Evolutionary conservation across 2,113 vertebrate genomes (phyloP), one percentile per base, ranked within the genome.

Genomic region (Ariopsis seemanni): DNA sequence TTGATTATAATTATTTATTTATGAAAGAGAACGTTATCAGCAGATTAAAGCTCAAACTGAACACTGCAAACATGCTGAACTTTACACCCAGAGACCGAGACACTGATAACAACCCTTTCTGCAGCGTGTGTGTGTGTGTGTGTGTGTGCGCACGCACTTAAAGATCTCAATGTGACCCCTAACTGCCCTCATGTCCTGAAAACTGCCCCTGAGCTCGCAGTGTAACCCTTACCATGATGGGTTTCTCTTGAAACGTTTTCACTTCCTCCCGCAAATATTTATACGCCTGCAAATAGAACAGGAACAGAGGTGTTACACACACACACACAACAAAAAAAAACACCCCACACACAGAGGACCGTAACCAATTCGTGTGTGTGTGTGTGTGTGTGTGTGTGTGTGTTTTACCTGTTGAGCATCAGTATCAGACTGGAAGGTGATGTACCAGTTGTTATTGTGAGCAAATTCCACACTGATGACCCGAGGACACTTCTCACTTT

Each of bases 241-340:
- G 98, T 95, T 99, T 99, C 96, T 97, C 98, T 97, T 99, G 98
- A 97, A 99, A 99, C 89, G 97, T 99, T 96, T 99, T 99, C 84
- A 99, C 98, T 97, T 99, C 98, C 95, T 99, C 98, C 92, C 98
- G 96, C 91, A 99, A 95, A 91, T 99, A 99, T 93, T 94, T 97
- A 94, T 99, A 97, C 0, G 98, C 98, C 98, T 99, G 67, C n/a
- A 1, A 67, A 92, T 48, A 81, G 86, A 77, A 85, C 69, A 18
- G 85, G 57, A 84, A 30, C 80, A n/a, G 27, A 18, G 11, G 18
- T 1, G 22, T 42, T 4, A 42, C 42, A 4, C 42, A 42, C 42
- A 4, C 42, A 4, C 42, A 42, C 4, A 42, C 42, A 42, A 42
- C 3, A 42, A 42, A 42, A 42, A 42, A 34, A 42, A 42, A 42